Evolutionary conservation across 1,140 invertebrate genomes (phyloP), one percentile per base, ranked within the genome.

Genomic region (Orius insidiosus): DNA sequence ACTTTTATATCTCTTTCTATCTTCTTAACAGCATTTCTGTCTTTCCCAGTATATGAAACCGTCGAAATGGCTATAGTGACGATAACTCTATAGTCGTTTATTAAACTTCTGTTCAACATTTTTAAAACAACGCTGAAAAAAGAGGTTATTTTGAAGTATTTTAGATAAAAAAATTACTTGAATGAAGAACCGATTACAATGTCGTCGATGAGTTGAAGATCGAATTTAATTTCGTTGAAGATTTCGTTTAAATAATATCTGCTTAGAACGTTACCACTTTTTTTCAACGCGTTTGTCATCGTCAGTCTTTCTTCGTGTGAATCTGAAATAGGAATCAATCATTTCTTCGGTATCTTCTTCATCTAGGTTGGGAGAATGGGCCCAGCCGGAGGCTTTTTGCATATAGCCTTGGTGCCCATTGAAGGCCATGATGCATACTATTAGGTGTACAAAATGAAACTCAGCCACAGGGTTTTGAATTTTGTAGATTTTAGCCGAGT

Each of bases 171-270:
- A 32, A 35, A 6, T 51, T 46, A 58, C 56, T 48, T 56, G 44
- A 92, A 90, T 18, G 80, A 71, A 60, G 85, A 71, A 2, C 87
- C 87, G 55, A 93, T 86, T 51, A 85, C 70, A 41, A 89, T 85
- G 55, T 90, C 82, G 56, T 90, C 85, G 49, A 71, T 65, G 0
- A 90, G 64, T 53, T 83, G 74, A 58, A 93, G 84, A 52, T 85
- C 76, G 56, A 92, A 92, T 47, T 73, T 66, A 35, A 93, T 69
- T 42, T 90, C 85, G 58, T 89, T 89, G 58, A 90, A 87, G 19
- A 78, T 80, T 51, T 89, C 85, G 55, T 92, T 92, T 0, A 90
- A 66, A 54, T 90, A 90, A 59, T 88, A 90, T 9, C 85, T 66
- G 41, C 85, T 85, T 56, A 87, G 90, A 4, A 78, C 63, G 49